Conservation (phyloP, 2,797 vertebrate species). For the Pagetopsis macropterus region DNA sequence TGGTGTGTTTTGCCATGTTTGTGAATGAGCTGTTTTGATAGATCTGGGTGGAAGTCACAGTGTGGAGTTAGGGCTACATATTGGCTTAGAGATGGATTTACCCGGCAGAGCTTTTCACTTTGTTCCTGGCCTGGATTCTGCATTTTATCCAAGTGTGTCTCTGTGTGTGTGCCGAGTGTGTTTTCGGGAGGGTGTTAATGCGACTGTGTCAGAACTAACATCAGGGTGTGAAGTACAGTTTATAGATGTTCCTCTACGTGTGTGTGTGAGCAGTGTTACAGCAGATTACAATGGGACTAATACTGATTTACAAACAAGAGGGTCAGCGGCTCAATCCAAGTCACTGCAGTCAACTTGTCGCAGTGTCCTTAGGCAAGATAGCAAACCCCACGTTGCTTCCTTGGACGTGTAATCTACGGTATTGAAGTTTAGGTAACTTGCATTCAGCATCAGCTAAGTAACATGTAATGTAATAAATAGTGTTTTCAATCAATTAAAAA, state of each 20-base stretch:
- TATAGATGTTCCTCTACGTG: slow-evolving; percentile 2
- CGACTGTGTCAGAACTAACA: slow-evolving; percentile 6
- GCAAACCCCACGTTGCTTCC: too few relatives aligned
- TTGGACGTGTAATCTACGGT: too few relatives aligned
- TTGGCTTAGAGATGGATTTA: slow-evolving; percentile 77
- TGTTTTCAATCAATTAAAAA: too few relatives aligned
- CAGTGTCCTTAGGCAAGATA: too few relatives aligned
- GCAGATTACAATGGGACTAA: too few relatives aligned
- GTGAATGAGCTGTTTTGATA: slow-evolving; percentile 77
- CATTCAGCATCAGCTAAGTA: too few relatives aligned
- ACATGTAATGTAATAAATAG: too few relatives aligned
- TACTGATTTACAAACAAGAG: too few relatives aligned
- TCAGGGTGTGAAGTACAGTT: slow-evolving; percentile 19
- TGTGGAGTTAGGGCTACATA: slow-evolving; percentile 65
- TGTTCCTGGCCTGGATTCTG: slow-evolving; percentile 59
- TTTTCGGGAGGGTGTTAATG: background rate
- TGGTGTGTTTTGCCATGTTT: slow-evolving; percentile 68
- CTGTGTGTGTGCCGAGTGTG: background rate
- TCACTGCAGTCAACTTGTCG: too few relatives aligned
- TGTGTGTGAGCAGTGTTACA: background rate
- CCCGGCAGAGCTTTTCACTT: slow-evolving; percentile 68
- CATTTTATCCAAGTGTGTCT: slow-evolving; percentile 24
- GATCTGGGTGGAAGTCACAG: slow-evolving; percentile 62
- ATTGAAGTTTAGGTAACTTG: too few relatives aligned
- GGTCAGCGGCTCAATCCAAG: too few relatives aligned